Percentiles rank a stretch among this genome's conserved stretches.
phyloP scores from a whole-genome alignment of 2,888 invertebrate species.

The Siphonodentalium dalli region DNA sequence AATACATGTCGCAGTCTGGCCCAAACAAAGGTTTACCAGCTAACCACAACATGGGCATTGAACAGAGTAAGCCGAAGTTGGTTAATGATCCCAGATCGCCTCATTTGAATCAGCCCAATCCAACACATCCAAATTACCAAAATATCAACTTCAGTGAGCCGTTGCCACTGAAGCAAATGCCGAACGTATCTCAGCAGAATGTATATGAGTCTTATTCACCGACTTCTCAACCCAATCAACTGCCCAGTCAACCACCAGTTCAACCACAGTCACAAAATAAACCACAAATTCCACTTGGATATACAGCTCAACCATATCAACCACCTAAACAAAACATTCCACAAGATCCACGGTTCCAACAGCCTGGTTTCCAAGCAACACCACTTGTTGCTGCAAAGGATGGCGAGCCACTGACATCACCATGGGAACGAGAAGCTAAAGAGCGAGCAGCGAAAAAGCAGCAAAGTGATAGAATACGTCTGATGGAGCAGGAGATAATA shows the following conservation, averaged over 20 bases:
- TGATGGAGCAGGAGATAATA: constrained; percentile 86
- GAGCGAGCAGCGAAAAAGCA: constrained; percentile 81
- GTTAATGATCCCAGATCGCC: too few relatives aligned
- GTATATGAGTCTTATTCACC: constrained; percentile 38
- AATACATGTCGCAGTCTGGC: too few relatives aligned
- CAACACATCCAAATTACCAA: constrained; percentile 31
- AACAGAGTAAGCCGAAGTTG: too few relatives aligned
- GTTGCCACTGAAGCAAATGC: constrained; percentile 15
- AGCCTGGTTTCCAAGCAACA: neutral
- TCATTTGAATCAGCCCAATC: constrained; percentile 1
- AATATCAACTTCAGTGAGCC: constrained; percentile 32
- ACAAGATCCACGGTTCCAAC: neutral
- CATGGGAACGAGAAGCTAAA: constrained; percentile 92
- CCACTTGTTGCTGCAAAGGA: too few relatives aligned
- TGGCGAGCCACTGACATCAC: constrained; percentile 63
- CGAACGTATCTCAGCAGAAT: constrained; percentile 33
- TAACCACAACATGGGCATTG: too few relatives aligned
- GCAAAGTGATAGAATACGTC: constrained; percentile 77
- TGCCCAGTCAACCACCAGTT: constrained; percentile 27
- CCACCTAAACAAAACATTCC: neutral
- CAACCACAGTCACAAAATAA: constrained; percentile 6
- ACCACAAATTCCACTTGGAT: constrained; percentile 1
- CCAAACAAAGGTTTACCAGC: too few relatives aligned
- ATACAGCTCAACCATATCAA: constrained; percentile 8
- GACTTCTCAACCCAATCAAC: constrained; percentile 27